A percentile compares a stretch with the other conserved stretches of the same genome.
phyloP scores from a whole-genome alignment of 2,797 vertebrate species.

The Mormyrops boulengeri region DNA sequence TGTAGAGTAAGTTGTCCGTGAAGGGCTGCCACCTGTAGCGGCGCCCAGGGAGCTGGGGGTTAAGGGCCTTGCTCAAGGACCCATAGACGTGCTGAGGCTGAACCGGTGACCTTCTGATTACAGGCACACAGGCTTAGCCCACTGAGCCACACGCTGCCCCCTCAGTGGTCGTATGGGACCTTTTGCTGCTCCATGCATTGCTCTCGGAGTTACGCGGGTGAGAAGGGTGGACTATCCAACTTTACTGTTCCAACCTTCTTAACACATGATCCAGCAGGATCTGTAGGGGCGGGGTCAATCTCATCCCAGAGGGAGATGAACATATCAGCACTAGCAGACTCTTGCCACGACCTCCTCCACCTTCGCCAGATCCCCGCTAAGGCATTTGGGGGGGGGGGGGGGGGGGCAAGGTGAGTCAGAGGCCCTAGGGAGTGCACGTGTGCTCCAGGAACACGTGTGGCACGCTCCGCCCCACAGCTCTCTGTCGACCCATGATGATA shows the following conservation, averaged over 20 bases:
- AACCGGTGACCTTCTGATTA: no score
- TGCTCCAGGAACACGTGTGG: background rate
- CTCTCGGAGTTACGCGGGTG: background rate
- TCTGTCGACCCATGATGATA: background rate
- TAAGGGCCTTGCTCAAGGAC: no score
- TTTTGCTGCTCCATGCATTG: background rate
- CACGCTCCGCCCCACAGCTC: background rate
- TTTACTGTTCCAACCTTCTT: background rate
- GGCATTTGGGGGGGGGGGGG: background rate
- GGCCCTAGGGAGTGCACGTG: background rate
- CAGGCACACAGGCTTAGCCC: no score
- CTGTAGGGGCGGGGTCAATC: background rate
- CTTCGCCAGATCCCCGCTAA: background rate
- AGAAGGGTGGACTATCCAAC: background rate
- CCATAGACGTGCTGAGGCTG: no score
- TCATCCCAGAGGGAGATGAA: background rate
- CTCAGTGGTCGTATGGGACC: background rate
- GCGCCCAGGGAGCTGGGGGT: no score
- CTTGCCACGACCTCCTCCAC: background rate
- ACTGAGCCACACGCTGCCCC: no score
- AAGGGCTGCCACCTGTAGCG: no score
- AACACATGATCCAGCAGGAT: background rate
- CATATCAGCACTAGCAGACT: background rate
- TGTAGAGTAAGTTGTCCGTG: no score
- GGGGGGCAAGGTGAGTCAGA: background rate